Conservation (phyloP, 30 jellyfish, hydroid and myxozoan genomes). For the Aurelia sp. region DNA sequence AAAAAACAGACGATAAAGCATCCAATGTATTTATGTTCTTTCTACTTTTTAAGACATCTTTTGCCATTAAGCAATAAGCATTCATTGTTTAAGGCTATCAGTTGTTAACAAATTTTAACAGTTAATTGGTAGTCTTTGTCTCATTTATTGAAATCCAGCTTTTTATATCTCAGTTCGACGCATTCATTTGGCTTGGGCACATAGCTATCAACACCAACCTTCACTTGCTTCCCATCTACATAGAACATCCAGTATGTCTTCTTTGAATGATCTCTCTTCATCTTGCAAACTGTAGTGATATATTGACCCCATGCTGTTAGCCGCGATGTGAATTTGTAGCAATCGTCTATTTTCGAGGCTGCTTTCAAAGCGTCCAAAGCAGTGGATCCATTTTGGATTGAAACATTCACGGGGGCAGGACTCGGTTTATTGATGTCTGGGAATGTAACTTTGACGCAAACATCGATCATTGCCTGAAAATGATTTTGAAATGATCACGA, state of each 20-base stretch:
- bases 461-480: slow-evolving; percentile 18
- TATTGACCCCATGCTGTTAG: slow-evolving; percentile 53
- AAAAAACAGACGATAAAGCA: too few relatives aligned
- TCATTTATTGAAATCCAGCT: background rate
- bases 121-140: background rate
- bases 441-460: slow-evolving; percentile 49
- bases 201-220: slow-evolving; percentile 18
- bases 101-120: too few relatives aligned
- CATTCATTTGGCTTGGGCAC: slow-evolving; percentile 23
- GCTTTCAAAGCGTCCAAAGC: slow-evolving; percentile 38
- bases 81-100: too few relatives aligned
- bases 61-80: too few relatives aligned
- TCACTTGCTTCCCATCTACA: slow-evolving; percentile 34
- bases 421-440: slow-evolving; percentile 34
- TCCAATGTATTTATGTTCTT: too few relatives aligned
- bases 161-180: slow-evolving; percentile 20
- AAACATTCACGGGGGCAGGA: slow-evolving; percentile 26
- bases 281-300: slow-evolving; percentile 9
- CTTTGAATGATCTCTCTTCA: background rate
- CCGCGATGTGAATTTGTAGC: slow-evolving; percentile 31
- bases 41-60: too few relatives aligned
- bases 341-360: slow-evolving; percentile 16
- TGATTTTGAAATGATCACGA: background rate
- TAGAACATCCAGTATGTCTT: slow-evolving; percentile 50
- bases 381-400: slow-evolving; percentile 35